Conservation (phyloP, 2,113 vertebrate genomes). For the Cyphomyrus discorhynchus region DNA sequence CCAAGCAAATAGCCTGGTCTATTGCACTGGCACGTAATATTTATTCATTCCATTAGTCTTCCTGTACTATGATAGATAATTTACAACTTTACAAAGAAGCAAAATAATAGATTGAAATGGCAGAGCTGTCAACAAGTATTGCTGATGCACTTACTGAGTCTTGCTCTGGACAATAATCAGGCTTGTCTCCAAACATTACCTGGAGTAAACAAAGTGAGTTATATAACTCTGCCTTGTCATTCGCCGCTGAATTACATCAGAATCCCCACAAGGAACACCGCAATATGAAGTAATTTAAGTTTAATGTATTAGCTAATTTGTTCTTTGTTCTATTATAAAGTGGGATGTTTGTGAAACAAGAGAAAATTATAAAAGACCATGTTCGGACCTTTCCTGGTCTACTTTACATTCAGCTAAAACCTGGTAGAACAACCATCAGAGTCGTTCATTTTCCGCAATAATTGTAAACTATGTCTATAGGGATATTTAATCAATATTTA, state of each 20-base stretch:
- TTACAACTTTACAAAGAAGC: background rate
- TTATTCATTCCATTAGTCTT: background rate
- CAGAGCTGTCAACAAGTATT: background rate
- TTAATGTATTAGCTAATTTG: background rate
- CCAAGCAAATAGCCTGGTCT: background rate
- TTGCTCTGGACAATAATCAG: background rate
- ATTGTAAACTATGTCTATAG: no score
- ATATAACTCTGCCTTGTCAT: background rate
- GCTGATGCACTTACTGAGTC: background rate
- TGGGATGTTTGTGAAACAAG: background rate
- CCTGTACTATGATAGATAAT: background rate
- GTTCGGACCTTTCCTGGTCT: background rate
- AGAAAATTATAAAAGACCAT: background rate
- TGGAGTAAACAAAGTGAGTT: background rate
- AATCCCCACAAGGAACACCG: background rate
- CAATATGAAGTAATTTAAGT: background rate
- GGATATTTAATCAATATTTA: no score
- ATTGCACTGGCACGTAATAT: background rate
- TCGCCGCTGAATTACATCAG: background rate
- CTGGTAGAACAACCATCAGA: no score
- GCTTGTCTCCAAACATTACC: background rate
- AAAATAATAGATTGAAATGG: background rate
- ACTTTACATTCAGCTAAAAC: no score
- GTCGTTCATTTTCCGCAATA: no score
- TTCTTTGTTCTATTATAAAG: background rate